Evolutionary conservation across 2,113 vertebrate genomes (phyloP), one percentile per base, ranked within the genome.

Genomic region (Datnioides undecimradiatus): DNA sequence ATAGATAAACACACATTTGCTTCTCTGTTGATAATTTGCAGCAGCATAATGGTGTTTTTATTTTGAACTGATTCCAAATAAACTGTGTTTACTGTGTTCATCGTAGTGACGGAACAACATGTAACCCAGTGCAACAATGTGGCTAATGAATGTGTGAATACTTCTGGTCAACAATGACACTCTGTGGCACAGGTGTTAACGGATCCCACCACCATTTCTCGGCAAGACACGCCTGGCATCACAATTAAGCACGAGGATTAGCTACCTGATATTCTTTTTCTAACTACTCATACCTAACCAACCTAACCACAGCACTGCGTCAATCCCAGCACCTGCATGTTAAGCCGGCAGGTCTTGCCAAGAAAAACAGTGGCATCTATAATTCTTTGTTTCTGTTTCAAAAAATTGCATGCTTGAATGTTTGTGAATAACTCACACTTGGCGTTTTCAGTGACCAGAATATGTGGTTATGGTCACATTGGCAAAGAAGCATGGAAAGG

Each of bases 401-500:
- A 9, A 48, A 48, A 48, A n/a, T n/a, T 1, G 3, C 25, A 25
- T 38, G 3, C 25, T 34, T 38, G 43, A 66, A 49, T 43, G 5
- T 5, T 9, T 45, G 33, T 38, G 3, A 60, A 31, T n/a, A 7
- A 59, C 29, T 8, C 17, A 1, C 25, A 23, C 57, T 78, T 81
- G 45, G 58, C 21, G n/a, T 82, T 79, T 81, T 75, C 36, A 31
- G 33, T 41, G 21, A 27, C 17, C 58, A 7, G 25, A 68, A 55
- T 58, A 46, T 38, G 11, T 13, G 6, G 36, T 55, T 14, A 55
- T 69, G 72, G 58, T 45, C 21, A 10, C 23, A 63, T 49, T 43
- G 16, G 36, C 29, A 70, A 80, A 77, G 27, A 64, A 55, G 73
- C 38, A 60, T 76, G 46, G 57, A 80, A 63, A 36, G 48, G 38